Percentiles rank a stretch among this genome's conserved stretches.
Evolutionary conservation across 2,888 invertebrate species (phyloP).

Genomic region (Digitonthophagus gazella): DNA sequence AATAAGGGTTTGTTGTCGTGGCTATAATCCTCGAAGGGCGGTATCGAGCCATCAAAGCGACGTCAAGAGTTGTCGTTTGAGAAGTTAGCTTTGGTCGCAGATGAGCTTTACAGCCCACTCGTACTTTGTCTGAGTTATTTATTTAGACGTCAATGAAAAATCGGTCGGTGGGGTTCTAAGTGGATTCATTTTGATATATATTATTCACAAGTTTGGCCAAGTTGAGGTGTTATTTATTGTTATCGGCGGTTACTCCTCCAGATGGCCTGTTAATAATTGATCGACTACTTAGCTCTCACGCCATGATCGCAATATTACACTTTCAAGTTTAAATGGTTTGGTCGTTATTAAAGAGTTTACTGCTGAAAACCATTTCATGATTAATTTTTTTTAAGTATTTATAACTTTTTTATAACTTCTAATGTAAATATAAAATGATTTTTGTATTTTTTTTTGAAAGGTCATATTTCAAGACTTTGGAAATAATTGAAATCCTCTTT

Average conservation of each 20-base stretch:
- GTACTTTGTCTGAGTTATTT: no score
- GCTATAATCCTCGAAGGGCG: constrained; percentile 1
- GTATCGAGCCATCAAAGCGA: neutral
- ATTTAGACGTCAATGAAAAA: neutral
- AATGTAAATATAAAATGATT: no score
- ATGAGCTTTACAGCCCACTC: no score
- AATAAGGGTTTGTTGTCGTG: constrained; percentile 24
- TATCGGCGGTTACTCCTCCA: no score
- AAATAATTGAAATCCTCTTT: neutral
- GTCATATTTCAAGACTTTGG: neutral
- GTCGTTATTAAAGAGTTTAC: no score
- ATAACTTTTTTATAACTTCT: no score
- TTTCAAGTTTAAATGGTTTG: neutral
- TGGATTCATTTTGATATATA: neutral
- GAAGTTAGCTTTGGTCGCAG: no score
- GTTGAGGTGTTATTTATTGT: neutral
- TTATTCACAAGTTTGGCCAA: neutral
- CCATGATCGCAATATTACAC: neutral
- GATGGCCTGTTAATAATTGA: neutral
- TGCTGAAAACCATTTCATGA: no score
- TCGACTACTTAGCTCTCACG: neutral
- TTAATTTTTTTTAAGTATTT: no score
- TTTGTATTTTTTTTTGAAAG: neutral
- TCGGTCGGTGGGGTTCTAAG: neutral
- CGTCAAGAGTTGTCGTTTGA: no score